Evolutionary conservation across 2,797 vertebrate genomes (phyloP).

Genomic region (Glossophaga mutica): DNA sequence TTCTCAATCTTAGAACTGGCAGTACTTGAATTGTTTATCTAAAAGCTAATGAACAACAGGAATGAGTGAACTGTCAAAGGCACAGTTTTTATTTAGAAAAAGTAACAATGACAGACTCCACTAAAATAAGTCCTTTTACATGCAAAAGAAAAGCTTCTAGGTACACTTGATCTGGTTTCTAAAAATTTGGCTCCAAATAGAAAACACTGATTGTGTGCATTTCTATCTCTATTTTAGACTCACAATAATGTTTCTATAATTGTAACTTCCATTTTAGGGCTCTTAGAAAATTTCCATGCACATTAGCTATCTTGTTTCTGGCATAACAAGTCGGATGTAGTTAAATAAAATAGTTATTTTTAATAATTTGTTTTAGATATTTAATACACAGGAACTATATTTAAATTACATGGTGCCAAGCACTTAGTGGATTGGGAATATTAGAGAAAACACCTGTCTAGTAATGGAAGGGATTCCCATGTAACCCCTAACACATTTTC

Average conservation of each 20-base stretch:
- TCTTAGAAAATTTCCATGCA: not conserved
- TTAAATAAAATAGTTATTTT: conserved; percentile 19
- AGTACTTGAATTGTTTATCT: not conserved
- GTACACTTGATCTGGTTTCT: conserved; percentile 54
- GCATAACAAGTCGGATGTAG: not conserved
- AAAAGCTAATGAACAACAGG: not conserved
- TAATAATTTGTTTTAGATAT: not conserved
- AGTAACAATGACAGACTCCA: not conserved
- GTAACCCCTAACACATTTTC: not conserved
- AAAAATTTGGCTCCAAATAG: conserved; percentile 32
- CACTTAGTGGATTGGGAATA: not conserved
- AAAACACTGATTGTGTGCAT: not conserved
- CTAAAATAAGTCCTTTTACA: conserved; percentile 16
- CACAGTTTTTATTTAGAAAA: conserved; percentile 11
- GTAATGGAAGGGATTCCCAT: not conserved
- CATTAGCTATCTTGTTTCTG: not conserved
- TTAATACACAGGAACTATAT: not conserved
- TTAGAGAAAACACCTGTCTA: not conserved
- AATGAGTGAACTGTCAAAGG: not conserved
- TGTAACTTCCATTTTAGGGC: not conserved
- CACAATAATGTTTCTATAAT: not conserved
- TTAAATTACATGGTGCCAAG: not conserved
- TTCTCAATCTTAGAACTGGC: not conserved
- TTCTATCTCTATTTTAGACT: conserved; percentile 30
- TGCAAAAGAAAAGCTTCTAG: not conserved